Base-by-base conservation (phyloP, 2,888 invertebrate species). In the Metellina segmentata region DNA sequence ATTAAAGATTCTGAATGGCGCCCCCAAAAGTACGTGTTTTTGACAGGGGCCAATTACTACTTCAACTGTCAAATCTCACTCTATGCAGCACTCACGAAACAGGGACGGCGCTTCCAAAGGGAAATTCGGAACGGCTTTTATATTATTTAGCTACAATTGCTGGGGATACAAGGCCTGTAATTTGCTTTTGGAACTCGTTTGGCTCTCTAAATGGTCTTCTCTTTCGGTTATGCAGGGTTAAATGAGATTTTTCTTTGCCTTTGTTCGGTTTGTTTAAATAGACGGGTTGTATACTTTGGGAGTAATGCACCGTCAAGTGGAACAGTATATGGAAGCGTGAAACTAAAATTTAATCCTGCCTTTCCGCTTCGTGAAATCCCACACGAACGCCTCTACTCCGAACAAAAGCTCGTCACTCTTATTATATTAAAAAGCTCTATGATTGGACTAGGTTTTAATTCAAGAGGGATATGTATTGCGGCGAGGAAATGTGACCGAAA, bases 1-100 rank as follows among this genome's bases (percentile, higher is more conserved):
- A 87, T 87, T 87, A 87, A 87, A 81, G 81, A 87, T 81, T 87
- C 72, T 74, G 87, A 81, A 81, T 81, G 19, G 74, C 81, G 11
- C 13, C n/a, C 49, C 86, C 78, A 86, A 49, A 70, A 61, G 86
- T 78, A 77, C 52, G 48, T 71, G 74, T 72, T 71, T 87, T 81
- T 87, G 87, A 87, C 87, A 87, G 51, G 81, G 79, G 48, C 87
- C 87, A 87, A 87, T 87, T 87, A 87, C 87, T n/a, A 72, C 53
- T 34, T 87, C 87, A 87, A 81, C 87, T 87, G 87, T 87, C 87
- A 81, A 20, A n/a, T 34, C 34, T 34, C 34, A 34, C 34, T 34
- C 34, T 34, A 34, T 34, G 34, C 72, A 9, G 51, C 7, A n/a
- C 70, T 79, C 53, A 70, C 71, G 53, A 16, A 81, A 61, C 53